Evolutionary conservation across 2,888 invertebrate genomes (phyloP).

Genomic region (Drosophila neonasuta): DNA sequence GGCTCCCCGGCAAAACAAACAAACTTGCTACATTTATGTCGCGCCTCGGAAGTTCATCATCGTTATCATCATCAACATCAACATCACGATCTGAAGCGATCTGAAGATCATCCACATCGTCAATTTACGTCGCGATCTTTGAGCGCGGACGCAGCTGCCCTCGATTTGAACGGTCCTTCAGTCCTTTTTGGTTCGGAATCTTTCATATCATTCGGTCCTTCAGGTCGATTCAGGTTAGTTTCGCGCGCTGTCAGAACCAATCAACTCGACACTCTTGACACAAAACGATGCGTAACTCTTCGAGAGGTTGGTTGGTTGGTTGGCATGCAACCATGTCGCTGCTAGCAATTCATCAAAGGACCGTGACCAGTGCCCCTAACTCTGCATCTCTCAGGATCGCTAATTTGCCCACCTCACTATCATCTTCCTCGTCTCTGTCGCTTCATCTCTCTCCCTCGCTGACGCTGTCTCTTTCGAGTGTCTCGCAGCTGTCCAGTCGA

Average conservation of each 20-base stretch:
- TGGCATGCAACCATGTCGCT: slow-evolving; percentile 8
- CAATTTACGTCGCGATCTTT: slow-evolving; percentile 54
- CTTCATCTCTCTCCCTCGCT: slow-evolving; percentile 29
- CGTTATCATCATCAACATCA: slow-evolving; percentile 35
- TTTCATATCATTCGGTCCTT: slow-evolving; percentile 18
- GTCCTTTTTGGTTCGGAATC: slow-evolving; percentile 11
- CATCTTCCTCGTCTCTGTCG: not conserved
- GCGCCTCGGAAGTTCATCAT: slow-evolving; percentile 65
- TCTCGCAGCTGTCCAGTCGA: slow-evolving; percentile 54
- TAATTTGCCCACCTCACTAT: slow-evolving; percentile 52
- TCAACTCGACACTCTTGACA: slow-evolving; percentile 76
- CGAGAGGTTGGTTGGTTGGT: slow-evolving; percentile 55
- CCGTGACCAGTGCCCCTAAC: slow-evolving; percentile 63
- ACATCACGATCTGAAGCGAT: slow-evolving; percentile 10
- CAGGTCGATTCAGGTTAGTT: slow-evolving; percentile 45
- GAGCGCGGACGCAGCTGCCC: slow-evolving; percentile 54
- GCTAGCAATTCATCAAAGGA: slow-evolving; percentile 65
- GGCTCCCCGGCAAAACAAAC: slow-evolving; percentile 64
- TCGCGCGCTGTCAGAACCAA: slow-evolving; percentile 79
- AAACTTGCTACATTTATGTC: slow-evolving; percentile 74
- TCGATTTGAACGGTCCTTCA: slow-evolving; percentile 34
- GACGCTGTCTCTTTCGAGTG: slow-evolving; percentile 42
- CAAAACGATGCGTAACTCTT: slow-evolving; percentile 76
- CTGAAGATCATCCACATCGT: slow-evolving; percentile 60
- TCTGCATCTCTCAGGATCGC: slow-evolving; percentile 45